phyloP scores from a whole-genome alignment of 2,888 invertebrate species.

The Eretmocerus hayati region DNA sequence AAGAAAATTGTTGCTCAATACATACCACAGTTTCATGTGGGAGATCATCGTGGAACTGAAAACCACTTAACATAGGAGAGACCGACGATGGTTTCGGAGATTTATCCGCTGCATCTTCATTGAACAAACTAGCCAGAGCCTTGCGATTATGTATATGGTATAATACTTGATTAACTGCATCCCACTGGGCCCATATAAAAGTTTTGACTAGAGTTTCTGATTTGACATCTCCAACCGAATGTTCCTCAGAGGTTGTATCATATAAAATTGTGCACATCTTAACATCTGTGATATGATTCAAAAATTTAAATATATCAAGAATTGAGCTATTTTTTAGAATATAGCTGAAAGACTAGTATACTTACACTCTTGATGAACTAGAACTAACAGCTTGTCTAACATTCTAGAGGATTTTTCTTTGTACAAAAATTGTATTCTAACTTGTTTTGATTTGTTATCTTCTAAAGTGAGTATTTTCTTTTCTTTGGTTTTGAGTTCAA shows the following conservation, averaged over 20 bases:
- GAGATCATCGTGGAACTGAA: slow-evolving; percentile 79
- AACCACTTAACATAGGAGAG: slow-evolving; percentile 70
- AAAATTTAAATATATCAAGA: slow-evolving; percentile 3
- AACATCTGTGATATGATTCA: slow-evolving; percentile 29
- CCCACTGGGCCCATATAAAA: slow-evolving; percentile 86
- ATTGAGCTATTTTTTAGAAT: neutral
- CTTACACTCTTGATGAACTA: slow-evolving; percentile 75
- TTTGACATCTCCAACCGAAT: slow-evolving; percentile 34
- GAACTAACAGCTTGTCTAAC: slow-evolving; percentile 61
- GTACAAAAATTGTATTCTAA: slow-evolving; percentile 73
- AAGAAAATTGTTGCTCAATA: slow-evolving; percentile 24
- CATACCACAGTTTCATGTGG: slow-evolving; percentile 82
- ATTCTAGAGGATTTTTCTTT: slow-evolving; percentile 47
- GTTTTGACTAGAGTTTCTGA: slow-evolving; percentile 56
- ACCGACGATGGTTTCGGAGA: slow-evolving; percentile 46
- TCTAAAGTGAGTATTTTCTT: slow-evolving; percentile 46
- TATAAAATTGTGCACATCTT: slow-evolving; percentile 35
- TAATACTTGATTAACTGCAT: slow-evolving; percentile 67
- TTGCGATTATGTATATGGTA: slow-evolving; percentile 78
- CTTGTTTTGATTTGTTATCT: slow-evolving; percentile 60
- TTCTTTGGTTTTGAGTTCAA: slow-evolving; percentile 53
- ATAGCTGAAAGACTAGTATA: slow-evolving; percentile 24
- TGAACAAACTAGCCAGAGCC: slow-evolving; percentile 60
- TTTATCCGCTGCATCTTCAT: slow-evolving; percentile 57
- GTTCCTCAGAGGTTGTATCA: slow-evolving; percentile 23